Evolutionary conservation across 2,113 vertebrate genomes (phyloP).

Genomic region (Lycocorax pyrrhopterus): DNA sequence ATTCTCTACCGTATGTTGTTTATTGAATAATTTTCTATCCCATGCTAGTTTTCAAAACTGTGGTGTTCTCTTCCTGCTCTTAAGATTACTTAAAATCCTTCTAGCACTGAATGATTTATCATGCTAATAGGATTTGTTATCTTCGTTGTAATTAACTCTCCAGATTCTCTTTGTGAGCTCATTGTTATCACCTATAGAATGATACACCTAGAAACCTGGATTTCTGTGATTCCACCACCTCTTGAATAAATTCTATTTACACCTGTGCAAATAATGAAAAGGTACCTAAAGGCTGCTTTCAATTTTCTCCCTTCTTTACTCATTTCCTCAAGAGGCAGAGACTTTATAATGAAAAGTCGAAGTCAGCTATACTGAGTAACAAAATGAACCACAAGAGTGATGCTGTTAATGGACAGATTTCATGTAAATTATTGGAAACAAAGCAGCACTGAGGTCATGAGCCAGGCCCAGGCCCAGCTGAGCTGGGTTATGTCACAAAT

Average conservation of each 20-base stretch:
- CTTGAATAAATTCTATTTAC: constrained; percentile 1
- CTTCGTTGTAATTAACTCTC: background rate
- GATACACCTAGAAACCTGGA: background rate
- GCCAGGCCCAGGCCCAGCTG: background rate
- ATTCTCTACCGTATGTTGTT: fast-evolving
- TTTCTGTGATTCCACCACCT: background rate
- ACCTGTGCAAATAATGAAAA: background rate
- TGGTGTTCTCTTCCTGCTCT: background rate
- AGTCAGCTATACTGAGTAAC: background rate
- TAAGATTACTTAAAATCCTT: background rate
- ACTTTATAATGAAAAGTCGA: background rate
- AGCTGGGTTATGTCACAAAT: background rate
- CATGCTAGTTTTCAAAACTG: background rate
- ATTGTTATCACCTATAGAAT: background rate
- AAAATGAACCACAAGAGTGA: background rate
- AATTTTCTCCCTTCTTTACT: background rate
- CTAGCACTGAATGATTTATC: background rate
- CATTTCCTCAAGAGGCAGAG: background rate
- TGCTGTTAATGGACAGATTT: background rate
- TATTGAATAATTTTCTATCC: background rate
- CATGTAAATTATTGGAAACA: background rate
- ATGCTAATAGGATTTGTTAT: background rate
- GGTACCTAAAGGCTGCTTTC: background rate
- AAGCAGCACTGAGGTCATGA: background rate
- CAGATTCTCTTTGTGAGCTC: background rate